Evolutionary conservation across 2,888 invertebrate genomes (phyloP).

Genomic region (Tachina lurida): DNA sequence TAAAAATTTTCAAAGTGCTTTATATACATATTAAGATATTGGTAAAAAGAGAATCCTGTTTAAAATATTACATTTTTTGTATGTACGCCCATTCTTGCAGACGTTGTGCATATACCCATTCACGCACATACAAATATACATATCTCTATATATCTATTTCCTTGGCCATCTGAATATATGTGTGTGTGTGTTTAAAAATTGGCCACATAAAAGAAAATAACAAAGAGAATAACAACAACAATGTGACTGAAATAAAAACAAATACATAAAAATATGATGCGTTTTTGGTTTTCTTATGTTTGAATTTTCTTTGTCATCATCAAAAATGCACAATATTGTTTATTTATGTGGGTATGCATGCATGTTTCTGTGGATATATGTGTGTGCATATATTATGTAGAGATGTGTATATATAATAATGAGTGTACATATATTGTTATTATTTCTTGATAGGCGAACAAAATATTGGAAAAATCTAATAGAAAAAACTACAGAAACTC

Average conservation of each 20-base stretch:
- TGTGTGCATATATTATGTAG: background rate
- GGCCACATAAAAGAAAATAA: slow-evolving; percentile 42
- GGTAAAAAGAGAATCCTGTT: slow-evolving; percentile 2
- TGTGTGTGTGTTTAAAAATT: slow-evolving; percentile 39
- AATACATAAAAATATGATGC: slow-evolving; percentile 7
- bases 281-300: slow-evolving; percentile 22
- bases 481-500: background rate
- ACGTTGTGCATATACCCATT: slow-evolving; percentile 42
- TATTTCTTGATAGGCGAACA: slow-evolving; percentile 1
- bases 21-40: slow-evolving; percentile 1
- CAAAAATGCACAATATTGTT: slow-evolving; percentile 12
- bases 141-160: slow-evolving; percentile 4
- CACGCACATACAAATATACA: background rate
- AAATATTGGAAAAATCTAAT: slow-evolving; percentile 43
- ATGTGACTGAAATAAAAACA: slow-evolving; percentile 15
- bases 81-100: slow-evolving; percentile 67
- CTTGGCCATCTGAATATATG: background rate
- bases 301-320: slow-evolving; percentile 18
- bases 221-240: slow-evolving; percentile 16
- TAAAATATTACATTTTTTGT: background rate
- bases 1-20: background rate
- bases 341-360: background rate
- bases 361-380: background rate
- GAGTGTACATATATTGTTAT: background rate
- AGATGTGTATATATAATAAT: background rate